phyloP scores from a whole-genome alignment of 2,888 invertebrate species.

The Harpagoxenus sublaevis region DNA sequence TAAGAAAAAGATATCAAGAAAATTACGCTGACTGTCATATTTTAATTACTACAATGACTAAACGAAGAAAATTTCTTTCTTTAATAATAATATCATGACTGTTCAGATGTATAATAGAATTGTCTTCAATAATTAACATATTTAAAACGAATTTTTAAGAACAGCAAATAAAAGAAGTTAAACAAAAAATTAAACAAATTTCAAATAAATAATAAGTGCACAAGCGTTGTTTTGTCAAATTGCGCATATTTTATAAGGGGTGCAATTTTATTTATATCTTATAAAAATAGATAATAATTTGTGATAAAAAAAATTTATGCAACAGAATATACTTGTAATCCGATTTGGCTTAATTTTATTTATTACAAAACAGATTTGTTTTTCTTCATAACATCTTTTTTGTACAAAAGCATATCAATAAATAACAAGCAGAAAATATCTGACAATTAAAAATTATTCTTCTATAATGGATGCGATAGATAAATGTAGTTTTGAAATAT shows the following conservation, averaged over 20 bases:
- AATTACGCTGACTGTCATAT: neutral
- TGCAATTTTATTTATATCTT: neutral
- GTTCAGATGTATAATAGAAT: neutral
- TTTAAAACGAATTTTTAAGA: neutral
- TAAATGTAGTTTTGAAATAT: no score
- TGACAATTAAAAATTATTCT: no score
- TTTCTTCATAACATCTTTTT: neutral
- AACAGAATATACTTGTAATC: neutral
- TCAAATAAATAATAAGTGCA: neutral
- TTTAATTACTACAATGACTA: conserved; percentile 18
- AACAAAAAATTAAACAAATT: neutral
- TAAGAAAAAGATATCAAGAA: neutral
- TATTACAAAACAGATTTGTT: neutral
- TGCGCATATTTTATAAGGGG: no score
- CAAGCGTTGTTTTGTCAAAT: neutral
- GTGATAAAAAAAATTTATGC: neutral
- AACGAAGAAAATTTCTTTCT: neutral
- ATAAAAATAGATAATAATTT: neutral
- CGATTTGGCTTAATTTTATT: neutral
- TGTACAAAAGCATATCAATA: neutral
- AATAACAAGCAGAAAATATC: no score
- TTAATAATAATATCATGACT: neutral
- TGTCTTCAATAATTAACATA: neutral
- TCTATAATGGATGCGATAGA: no score
- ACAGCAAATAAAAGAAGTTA: neutral